Percentiles rank a stretch among this genome's conserved stretches.
These are phyloP conservation scores for Orchesellides sinensis DNA, from an alignment of 2,888 invertebrate species.

Conservation along the genomic window DNA sequence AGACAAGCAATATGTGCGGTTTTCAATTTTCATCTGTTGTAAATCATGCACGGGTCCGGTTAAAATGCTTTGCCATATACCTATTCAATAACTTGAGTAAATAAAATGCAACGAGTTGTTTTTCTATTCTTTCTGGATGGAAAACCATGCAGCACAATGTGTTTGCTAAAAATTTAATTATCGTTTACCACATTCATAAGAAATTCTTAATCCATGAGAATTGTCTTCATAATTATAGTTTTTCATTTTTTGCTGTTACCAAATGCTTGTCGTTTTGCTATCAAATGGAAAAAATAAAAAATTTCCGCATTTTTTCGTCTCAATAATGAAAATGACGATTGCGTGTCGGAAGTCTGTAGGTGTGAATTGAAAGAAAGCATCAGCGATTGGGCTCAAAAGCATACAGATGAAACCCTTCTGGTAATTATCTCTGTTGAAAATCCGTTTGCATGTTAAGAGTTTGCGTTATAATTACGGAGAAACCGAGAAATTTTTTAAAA, in stretches of 20 bases:
- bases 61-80: neutral
- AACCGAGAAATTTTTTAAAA: constrained; percentile 57
- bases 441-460: constrained; percentile 40
- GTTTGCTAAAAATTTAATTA: constrained; percentile 57
- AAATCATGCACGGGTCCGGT: constrained; percentile 36
- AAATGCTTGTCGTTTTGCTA: too few relatives aligned
- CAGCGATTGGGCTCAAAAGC: constrained; percentile 39
- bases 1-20: constrained; percentile 51
- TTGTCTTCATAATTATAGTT: constrained; percentile 5
- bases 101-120: neutral
- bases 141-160: constrained; percentile 51
- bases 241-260: neutral
- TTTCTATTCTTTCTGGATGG: constrained; percentile 39
- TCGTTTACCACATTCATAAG: constrained; percentile 50
- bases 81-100: too few relatives aligned
- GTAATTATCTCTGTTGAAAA: constrained; percentile 52
- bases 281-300: constrained; percentile 47
- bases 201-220: constrained; percentile 53
- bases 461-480: constrained; percentile 62
- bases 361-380: constrained; percentile 65
- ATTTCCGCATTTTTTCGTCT: constrained; percentile 34
- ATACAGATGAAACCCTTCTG: constrained; percentile 54
- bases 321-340: constrained; percentile 63
- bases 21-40: constrained; percentile 46
- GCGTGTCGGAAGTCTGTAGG: constrained; percentile 66